Conservation (phyloP, 2,797 vertebrate genomes). For the Carapus acus region DNA sequence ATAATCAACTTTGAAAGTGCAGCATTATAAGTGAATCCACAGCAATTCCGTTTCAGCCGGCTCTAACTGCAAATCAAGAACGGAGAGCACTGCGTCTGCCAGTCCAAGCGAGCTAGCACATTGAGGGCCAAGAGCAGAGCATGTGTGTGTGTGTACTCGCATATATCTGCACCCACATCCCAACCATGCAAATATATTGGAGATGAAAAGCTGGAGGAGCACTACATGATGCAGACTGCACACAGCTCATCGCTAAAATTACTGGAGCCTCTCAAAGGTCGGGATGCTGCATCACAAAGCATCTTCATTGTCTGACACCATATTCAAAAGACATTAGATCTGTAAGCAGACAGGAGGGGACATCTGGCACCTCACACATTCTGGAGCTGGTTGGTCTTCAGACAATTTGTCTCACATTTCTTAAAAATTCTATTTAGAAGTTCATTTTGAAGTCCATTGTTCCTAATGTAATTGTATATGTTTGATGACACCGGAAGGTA, state of each 20-base stretch:
- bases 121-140: slow-evolving; percentile 30
- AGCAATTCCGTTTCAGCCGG: slow-evolving; percentile 13
- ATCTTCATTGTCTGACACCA: slow-evolving; percentile 5
- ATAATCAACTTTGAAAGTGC: slow-evolving; percentile 4
- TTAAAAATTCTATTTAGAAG: not conserved
- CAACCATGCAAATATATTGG: slow-evolving; percentile 55
- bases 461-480: not conserved
- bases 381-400: not conserved
- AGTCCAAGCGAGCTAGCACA: slow-evolving; percentile 30
- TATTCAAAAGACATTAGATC: not conserved
- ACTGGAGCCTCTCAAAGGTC: slow-evolving; percentile 1
- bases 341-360: not conserved
- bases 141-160: slow-evolving; percentile 17
- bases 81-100: slow-evolving; percentile 3
- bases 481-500: not conserved
- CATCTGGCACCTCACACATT: not conserved
- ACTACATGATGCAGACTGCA: slow-evolving; percentile 21
- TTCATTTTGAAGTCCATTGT: slow-evolving; percentile 12
- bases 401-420: too few species aligned
- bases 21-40: slow-evolving; percentile 9
- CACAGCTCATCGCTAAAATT: slow-evolving; percentile 8
- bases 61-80: slow-evolving; percentile 11
- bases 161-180: slow-evolving; percentile 33
- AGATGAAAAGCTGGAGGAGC: slow-evolving; percentile 37
- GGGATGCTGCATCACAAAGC: slow-evolving; percentile 6